These are phyloP conservation scores for Pantherophis guttatus DNA, from an alignment of 2,113 vertebrate genomes.

Conservation along the genomic window DNA sequence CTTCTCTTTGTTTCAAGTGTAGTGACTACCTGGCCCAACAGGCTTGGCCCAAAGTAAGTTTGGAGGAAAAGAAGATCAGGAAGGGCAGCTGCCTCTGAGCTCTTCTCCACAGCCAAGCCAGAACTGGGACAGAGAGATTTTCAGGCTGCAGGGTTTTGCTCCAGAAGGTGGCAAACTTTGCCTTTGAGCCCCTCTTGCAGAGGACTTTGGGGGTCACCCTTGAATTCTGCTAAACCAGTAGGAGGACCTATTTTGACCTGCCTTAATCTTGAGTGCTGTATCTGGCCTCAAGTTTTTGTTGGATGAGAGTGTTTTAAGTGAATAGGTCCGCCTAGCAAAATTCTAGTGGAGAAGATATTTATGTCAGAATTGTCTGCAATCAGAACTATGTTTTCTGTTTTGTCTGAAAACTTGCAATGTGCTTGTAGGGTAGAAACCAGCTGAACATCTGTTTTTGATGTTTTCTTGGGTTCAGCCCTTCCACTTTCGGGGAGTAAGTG, in stretches of 20 bases:
- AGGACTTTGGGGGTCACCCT: background rate
- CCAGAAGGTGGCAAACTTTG: background rate
- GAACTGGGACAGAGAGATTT: background rate
- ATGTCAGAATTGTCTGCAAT: background rate
- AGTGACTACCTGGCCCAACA: background rate
- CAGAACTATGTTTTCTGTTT: background rate
- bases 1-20: background rate
- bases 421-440: background rate
- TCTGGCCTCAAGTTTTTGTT: accelerated
- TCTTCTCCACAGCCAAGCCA: background rate
- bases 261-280: background rate
- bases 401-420: background rate
- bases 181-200: background rate
- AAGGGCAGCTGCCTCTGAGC: background rate
- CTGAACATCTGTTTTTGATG: background rate
- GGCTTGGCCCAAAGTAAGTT: background rate
- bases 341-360: background rate
- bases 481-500: background rate
- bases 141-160: background rate
- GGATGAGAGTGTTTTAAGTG: background rate
- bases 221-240: accelerated
- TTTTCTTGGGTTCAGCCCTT: background rate
- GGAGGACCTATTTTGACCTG: background rate
- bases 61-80: background rate
- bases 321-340: background rate